Base-by-base conservation (phyloP, 2,888 invertebrate genomes). In the Noctua comes region DNA sequence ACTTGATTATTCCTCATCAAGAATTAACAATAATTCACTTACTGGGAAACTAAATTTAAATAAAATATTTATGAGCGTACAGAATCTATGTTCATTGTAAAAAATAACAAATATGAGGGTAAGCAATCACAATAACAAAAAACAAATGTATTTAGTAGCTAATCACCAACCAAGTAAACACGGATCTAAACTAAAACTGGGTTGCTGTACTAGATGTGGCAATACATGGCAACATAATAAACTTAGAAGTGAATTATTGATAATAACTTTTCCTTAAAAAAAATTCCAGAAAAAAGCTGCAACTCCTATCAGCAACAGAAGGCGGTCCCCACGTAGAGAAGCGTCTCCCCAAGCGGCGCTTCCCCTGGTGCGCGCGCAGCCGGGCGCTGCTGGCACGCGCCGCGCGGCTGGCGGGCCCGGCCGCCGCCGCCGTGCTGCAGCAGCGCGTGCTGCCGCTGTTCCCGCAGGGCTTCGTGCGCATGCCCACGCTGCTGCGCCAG, bases 261-360 rank as follows among this genome's bases (percentile, higher is more conserved):
- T 24, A 3, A 24, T 1, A n/a, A n/a, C n/a, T 24, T 54, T 57
- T 7, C 16, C 6, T 2, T 24, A 54, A 31, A 46, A 21, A 0
- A 2, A 11, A 36, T 85, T 84, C 0, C 92, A 97, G 97, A 77
- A 97, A 96, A 82, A 96, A 96, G 86, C 89, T 96, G 5, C 94
- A 94, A 86, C 93, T 88, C 68, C 93, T 92, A 0, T 73, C 86
- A 79, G 94, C 91, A 2, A 86, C 91, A 2, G 89, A 91, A 4
- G 96, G 95, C 69, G 97, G 97, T 51, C 97, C 97, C 65, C 93
- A 95, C 68, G 97, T 97, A 83, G 95, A 97, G 90, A 94, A 97
- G 88, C 96, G 97, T 0, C 96, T 98, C 72, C 98, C 98, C 5
- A 97, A 98, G 89, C 97, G 98, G 43, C 97, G 97, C 80, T 98